These are phyloP conservation scores for Ammodytes dubius DNA, from an alignment of 2,113 vertebrate species.

Conservation along the genomic window DNA sequence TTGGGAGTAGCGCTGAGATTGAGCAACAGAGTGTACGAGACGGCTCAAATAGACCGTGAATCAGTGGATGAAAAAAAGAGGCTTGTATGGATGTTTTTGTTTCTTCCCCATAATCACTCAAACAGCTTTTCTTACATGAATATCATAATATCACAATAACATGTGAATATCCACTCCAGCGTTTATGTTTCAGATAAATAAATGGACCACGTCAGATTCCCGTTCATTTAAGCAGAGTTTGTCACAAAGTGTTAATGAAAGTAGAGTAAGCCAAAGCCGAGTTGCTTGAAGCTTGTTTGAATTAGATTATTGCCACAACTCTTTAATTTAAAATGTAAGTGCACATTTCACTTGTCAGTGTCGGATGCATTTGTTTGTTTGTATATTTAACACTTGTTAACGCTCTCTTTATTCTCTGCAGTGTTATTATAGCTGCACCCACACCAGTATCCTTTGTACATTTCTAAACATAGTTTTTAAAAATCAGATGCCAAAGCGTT, in stretches of 20 bases:
- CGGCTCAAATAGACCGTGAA: slow-evolving; percentile 60
- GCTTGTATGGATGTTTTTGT: slow-evolving; percentile 51
- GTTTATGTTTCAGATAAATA: slow-evolving; percentile 55
- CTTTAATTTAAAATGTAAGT: slow-evolving; percentile 56
- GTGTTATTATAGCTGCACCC: slow-evolving; percentile 47
- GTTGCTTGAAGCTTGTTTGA: slow-evolving; percentile 63
- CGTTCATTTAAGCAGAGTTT: slow-evolving; percentile 39
- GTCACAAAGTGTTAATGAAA: slow-evolving; percentile 50
- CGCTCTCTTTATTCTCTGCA: slow-evolving; percentile 50
- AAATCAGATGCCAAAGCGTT: slow-evolving; percentile 74
- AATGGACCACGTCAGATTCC: slow-evolving; percentile 29
- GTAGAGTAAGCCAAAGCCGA: slow-evolving; percentile 68
- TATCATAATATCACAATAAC: too few species aligned
- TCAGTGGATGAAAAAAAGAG: slow-evolving; percentile 38
- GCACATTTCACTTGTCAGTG: slow-evolving; percentile 66
- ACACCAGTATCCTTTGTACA: slow-evolving; percentile 55
- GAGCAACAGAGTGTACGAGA: slow-evolving; percentile 91
- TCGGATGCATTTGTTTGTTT: slow-evolving; percentile 64
- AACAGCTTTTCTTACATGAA: slow-evolving; percentile 70
- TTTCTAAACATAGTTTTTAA: slow-evolving; percentile 56
- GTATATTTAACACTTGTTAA: slow-evolving; percentile 57
- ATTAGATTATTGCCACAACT: slow-evolving; percentile 53
- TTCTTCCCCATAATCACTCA: slow-evolving; percentile 32
- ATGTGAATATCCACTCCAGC: slow-evolving; percentile 67
- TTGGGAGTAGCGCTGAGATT: slow-evolving; percentile 96